phyloP scores from a whole-genome alignment of 1,140 invertebrate species.

The Drosophila nebulosa region DNA sequence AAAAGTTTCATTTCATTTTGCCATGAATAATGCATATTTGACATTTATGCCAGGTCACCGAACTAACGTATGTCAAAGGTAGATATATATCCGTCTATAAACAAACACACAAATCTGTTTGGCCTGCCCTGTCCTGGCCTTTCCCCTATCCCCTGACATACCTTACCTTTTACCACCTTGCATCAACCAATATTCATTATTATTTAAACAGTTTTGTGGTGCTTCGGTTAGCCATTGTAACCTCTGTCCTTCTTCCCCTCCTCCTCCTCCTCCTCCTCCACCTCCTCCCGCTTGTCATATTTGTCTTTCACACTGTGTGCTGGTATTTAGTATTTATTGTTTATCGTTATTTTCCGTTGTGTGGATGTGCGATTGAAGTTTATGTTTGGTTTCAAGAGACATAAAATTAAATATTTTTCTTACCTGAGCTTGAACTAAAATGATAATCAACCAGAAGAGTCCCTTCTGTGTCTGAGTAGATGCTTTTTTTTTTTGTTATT shows the following conservation, averaged over 20 bases:
- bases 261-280: not conserved
- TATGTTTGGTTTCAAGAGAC: not conserved
- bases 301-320: conserved; percentile 29
- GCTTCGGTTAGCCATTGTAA: conserved; percentile 18
- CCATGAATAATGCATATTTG: not conserved
- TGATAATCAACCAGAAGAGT: too few relatives aligned
- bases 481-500: not conserved
- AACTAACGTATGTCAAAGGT: not conserved
- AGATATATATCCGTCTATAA: not conserved
- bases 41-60: not conserved
- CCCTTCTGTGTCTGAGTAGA: too few relatives aligned
- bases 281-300: not conserved
- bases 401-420: too few relatives aligned
- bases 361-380: conserved; percentile 43
- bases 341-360: conserved; percentile 41
- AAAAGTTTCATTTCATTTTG: not conserved
- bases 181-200: conserved; percentile 39
- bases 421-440: too few relatives aligned
- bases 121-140: not conserved
- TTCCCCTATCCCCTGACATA: not conserved
- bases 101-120: not conserved
- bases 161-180: not conserved
- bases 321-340: conserved; percentile 35
- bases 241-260: not conserved
- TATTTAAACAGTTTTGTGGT: conserved; percentile 51